Percentiles rank a stretch among this genome's conserved stretches.
Evolutionary conservation across 2,888 invertebrate genomes (phyloP).

Genomic region (Chalcosyrphus nemorum): DNA sequence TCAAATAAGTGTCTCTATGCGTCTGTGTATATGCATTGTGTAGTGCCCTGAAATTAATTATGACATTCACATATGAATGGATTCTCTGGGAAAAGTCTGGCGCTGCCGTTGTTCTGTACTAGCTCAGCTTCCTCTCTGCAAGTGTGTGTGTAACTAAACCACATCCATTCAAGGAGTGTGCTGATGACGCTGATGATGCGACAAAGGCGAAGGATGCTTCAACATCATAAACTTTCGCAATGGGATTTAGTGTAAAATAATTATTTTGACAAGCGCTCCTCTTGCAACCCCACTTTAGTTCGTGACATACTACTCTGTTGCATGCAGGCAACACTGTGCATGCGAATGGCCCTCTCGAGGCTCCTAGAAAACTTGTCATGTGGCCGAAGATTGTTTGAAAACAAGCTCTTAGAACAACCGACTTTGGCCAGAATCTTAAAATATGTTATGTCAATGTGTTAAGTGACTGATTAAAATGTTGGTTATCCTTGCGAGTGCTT

Average conservation of each 20-base stretch:
- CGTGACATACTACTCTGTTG: conserved; percentile 50
- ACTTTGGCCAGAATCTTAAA: conserved; percentile 25
- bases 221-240: conserved; percentile 65
- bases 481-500: neutral
- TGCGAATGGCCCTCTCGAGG: conserved; percentile 62
- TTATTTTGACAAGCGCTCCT: conserved; percentile 68
- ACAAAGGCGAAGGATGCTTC: conserved; percentile 68
- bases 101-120: conserved; percentile 17
- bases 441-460: conserved; percentile 52
- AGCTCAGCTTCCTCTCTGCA: neutral
- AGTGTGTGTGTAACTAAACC: conserved; percentile 42
- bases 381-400: conserved; percentile 38
- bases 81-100: conserved; percentile 47
- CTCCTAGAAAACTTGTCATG: conserved; percentile 45
- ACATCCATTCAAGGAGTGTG: conserved; percentile 58
- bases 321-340: conserved; percentile 41
- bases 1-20: conserved; percentile 9
- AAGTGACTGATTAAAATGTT: conserved; percentile 48
- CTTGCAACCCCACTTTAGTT: conserved; percentile 32
- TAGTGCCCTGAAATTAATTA: conserved; percentile 71
- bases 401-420: conserved; percentile 39
- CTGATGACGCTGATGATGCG: conserved; percentile 72
- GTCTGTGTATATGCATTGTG: conserved; percentile 38
- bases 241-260: conserved; percentile 72
- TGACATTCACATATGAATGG: conserved; percentile 70